phyloP scores from a whole-genome alignment of 37 sponge, comb jelly and placozoan species.

The Ephydatia muelleri region DNA sequence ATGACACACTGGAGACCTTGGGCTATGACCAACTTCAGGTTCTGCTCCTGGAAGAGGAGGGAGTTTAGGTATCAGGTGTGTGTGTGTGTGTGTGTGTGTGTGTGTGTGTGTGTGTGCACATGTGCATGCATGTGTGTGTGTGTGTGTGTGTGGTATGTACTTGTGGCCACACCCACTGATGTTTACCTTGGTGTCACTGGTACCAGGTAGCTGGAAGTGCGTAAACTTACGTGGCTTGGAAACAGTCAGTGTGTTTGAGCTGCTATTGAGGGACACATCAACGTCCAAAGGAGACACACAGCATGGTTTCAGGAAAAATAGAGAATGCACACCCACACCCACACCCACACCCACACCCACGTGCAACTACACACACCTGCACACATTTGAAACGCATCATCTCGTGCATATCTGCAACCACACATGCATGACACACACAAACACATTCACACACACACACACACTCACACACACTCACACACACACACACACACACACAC shows the following conservation, averaged over 20 bases:
- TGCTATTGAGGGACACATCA: background rate
- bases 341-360: too few species aligned
- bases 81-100: background rate
- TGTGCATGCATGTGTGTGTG: background rate
- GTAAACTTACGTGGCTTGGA: background rate
- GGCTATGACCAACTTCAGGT: slow-evolving; percentile 50
- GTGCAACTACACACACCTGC: too few species aligned
- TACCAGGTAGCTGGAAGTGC: slow-evolving; percentile 39
- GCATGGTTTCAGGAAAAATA: too few species aligned
- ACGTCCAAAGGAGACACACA: too few species aligned
- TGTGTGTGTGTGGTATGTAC: slow-evolving; percentile 2
- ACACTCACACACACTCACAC: background rate
- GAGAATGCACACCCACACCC: too few species aligned
- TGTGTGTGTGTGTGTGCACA: background rate
- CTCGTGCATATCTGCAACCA: too few species aligned
- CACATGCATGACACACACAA: background rate
- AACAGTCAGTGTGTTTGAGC: background rate
- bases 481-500: slow-evolving; percentile 10
- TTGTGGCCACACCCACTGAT: background rate
- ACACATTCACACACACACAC: background rate
- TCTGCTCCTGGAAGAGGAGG: slow-evolving; percentile 29
- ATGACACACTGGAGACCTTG: slow-evolving; percentile 66
- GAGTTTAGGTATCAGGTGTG: background rate
- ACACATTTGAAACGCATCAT: too few species aligned
- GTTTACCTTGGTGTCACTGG: slow-evolving; percentile 28